Base-by-base conservation (phyloP, 2,888 invertebrate genomes). In the Allygus modestus region DNA sequence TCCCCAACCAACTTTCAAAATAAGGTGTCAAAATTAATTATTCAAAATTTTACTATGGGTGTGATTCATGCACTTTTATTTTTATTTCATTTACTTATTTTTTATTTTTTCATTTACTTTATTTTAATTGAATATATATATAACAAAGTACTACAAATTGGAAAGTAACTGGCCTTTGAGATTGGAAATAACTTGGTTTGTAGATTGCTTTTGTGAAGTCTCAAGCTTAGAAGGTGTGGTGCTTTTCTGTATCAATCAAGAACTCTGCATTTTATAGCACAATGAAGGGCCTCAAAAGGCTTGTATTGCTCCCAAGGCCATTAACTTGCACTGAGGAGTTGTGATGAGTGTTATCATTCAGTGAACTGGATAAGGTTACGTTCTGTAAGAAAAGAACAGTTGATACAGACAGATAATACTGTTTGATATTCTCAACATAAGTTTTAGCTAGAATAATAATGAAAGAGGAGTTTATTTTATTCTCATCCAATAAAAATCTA, bases 201-300 rank as follows among this genome's bases (percentile, higher is more conserved):
- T 71, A 77, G 75, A 11, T 23, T 9, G 75, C 75, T 77, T 77
- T 77, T 77, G 46, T 77, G 73, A 26, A n/a, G 75, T 77, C 51
- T 71, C 71, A 15, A 71, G 75, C 75, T 17, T 77, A 46, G 46
- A 58, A 73, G 43, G 75, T 77, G 37, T 77, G 75, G 46, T 28
- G 75, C 75, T 77, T 69, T 31, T 69, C 12, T 15, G 7, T 65
- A 4, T 9, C 65, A 11, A 1, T 71, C 20, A 41, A 17, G 41
- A 5, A 41, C 1, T 20, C 41, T 71, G 41, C 23, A n/a, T 23
- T 41, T 23, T 1, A 61, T 31, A 23, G 61, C 23, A 61, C 61
- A 61, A 23, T 28, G 12, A 7, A 12, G n/a, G 71, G 71, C 31
- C 71, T 33, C n/a, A 37, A 71, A 71, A 37, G 71, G 71, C 37